Base-by-base conservation (phyloP, 2,888 invertebrate species). In the Scaptomyza caliginosa region DNA sequence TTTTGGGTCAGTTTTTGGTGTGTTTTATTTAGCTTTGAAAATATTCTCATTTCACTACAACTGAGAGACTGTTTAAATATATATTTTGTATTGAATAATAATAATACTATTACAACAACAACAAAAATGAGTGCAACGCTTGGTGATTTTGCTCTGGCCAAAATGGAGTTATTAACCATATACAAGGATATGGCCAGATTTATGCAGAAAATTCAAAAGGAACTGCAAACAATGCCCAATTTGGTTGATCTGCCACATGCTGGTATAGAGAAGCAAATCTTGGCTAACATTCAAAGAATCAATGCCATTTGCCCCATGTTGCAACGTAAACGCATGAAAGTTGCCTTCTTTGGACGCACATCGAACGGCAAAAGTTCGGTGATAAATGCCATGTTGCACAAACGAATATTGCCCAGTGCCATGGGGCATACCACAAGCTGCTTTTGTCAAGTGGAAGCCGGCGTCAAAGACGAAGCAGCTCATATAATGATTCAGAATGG, bases 341-440 rank as follows among this genome's bases (percentile, higher is more conserved):
- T 93, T 0, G 93, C 93, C 5, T 93, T 93, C 74, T 93, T 93
- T 74, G 93, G 93, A 1, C 89, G 99, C 88, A 99, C 99, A 3
- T 99, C 99, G 67, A 99, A 99, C 92, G 99, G 99, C 42, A 99
- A 99, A 92, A 99, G 99, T 91, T 97, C 99, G 2, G 99, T 99
- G 16, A 99, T 99, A 79, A 99, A 99, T 93, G 99, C 99, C 13
- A 99, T 99, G 99, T 92, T 99, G 74, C 94, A 97, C 54, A 97
- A 98, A 89, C 98, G 98, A 92, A 97, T 99, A 68, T 92, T 99
- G 76, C 99, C 99, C 0, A 98, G 98, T 89, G 99, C 98, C 55
- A 98, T 99, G 89, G 99, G 99, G 0, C 99, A 99, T 91, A 99
- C 99, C 1, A 99, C 99, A 50, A 98, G 99, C 92, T 99, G 99